phyloP scores from a whole-genome alignment of 2,113 vertebrate species.

The Sander lucioperca region DNA sequence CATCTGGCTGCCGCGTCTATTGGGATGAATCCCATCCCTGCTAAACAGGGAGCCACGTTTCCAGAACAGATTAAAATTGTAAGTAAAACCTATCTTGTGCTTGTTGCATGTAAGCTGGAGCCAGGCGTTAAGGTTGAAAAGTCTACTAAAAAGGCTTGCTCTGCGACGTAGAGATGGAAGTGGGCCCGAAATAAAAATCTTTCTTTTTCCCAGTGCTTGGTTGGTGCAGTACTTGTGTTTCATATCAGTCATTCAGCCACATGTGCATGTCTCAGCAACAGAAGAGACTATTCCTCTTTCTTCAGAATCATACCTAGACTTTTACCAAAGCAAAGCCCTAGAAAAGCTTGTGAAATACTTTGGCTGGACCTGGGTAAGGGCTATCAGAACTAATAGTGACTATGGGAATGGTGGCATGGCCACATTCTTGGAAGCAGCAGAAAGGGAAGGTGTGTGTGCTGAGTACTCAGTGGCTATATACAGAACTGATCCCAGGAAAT shows the following conservation, averaged over 20 bases:
- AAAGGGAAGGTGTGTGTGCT: constrained; percentile 81
- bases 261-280: constrained; percentile 85
- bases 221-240: no score
- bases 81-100: no score
- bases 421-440: constrained; percentile 78
- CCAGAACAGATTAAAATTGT: no score
- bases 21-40: no score
- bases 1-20: no score
- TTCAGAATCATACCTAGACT: constrained; percentile 86
- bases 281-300: constrained; percentile 83
- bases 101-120: no score
- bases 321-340: constrained; percentile 82
- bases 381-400: constrained; percentile 80
- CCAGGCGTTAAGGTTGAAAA: no score
- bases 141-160: no score
- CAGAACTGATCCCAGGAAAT: constrained; percentile 80
- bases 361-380: constrained; percentile 85
- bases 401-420: constrained; percentile 84
- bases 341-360: constrained; percentile 85
- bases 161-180: no score
- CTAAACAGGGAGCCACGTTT: no score
- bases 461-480: constrained; percentile 85
- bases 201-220: no score
- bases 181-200: no score
- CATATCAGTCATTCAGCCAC: constrained; percentile 87